Evolutionary conservation across 2,113 vertebrate genomes (phyloP), one percentile per base, ranked within the genome.

Genomic region (Rattus rattus): DNA sequence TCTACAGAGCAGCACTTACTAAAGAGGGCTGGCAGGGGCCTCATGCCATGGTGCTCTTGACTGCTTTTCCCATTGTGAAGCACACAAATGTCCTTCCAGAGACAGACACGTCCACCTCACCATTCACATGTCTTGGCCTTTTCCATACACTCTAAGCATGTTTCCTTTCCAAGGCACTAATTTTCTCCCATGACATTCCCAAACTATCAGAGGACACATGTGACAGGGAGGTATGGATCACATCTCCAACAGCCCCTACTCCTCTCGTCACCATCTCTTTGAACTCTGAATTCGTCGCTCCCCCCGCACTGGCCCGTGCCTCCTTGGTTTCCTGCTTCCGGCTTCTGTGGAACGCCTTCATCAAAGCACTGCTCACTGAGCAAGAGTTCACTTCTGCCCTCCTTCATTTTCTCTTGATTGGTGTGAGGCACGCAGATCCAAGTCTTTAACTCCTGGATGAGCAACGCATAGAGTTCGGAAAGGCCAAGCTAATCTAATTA

Each of bases 401-500:
- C 54, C 36, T 85, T 92, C 93, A 43, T 87, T 95, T 96, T 90
- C 95, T 95, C 72, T 84, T 92, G 95, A 96, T 94, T 89, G 72
- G 72, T 94, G 94, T 96, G 95, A 95, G 89, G 89, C 43, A 73
- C 83, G 83, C 81, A 92, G 97, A 96, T 96, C 95, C 97, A 96
- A 95, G 97, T 96, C 94, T 97, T 90, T 88, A 83, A 97, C 95
- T 96, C 80, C 52, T 77, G 80, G 93, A 91, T 95, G 84, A 93
- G 84, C 84, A 95, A 97, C 75, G 88, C 61, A 77, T 7, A 75
- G 92, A 96, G 96, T 95, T 92, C 97, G 94, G 92, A 93, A 96
- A 97, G 96, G 95, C 90, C 92, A 97, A 81, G 47, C 65, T 97
- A 97, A 98, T 97, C 96, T 98, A 96, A 97, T 98, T 96, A 97